Evolutionary conservation across 2,888 invertebrate species (phyloP).

Genomic region (Colletes collaris): DNA sequence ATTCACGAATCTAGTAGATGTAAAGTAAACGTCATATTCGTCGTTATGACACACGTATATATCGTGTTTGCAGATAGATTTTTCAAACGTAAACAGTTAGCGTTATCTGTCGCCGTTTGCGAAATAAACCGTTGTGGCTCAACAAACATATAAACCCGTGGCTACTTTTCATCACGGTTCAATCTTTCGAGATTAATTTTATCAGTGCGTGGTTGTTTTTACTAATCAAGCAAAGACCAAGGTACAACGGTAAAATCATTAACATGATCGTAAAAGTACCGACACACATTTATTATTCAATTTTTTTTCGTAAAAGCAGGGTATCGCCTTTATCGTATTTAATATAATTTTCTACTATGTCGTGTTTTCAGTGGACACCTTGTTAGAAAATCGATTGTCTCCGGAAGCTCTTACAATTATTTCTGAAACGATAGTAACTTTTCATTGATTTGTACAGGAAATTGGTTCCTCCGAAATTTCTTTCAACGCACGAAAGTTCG

Average conservation of each 20-base stretch:
- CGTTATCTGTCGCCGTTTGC: conserved; percentile 28
- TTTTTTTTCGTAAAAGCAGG: too few relatives aligned
- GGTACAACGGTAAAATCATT: conserved; percentile 5
- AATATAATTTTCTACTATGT: too few relatives aligned
- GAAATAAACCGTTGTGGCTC: conserved; percentile 3
- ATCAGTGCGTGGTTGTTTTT: conserved; percentile 18
- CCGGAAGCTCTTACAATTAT: too few relatives aligned
- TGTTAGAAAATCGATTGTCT: conserved; percentile 1
- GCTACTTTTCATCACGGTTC: background rate
- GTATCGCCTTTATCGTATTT: too few relatives aligned
- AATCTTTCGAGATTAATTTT: conserved; percentile 43
- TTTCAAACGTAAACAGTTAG: conserved; percentile 18
- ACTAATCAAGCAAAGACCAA: conserved; percentile 44
- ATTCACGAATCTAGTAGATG: background rate
- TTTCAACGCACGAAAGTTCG: background rate
- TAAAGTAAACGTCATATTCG: background rate
- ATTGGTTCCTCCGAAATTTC: background rate
- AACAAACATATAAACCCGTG: background rate
- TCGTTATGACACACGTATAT: background rate
- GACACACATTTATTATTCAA: background rate
- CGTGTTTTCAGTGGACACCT: background rate
- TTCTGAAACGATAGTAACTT: too few relatives aligned
- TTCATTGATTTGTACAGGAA: too few relatives aligned
- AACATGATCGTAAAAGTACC: background rate
- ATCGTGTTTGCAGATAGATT: background rate